phyloP scores from a whole-genome alignment of 2,113 vertebrate species.

The Thalassoma bifasciatum region DNA sequence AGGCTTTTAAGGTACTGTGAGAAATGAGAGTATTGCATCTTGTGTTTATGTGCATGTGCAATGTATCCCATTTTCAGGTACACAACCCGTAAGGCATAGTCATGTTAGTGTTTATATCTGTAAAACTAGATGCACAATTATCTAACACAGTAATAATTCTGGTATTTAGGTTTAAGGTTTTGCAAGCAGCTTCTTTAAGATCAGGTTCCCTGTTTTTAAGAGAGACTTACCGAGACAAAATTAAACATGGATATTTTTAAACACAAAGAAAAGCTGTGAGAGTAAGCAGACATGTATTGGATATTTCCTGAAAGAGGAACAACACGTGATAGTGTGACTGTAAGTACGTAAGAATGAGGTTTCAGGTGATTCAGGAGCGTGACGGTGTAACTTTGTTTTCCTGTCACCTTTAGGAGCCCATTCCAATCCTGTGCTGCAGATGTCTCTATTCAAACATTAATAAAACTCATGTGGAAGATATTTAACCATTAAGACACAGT shows the following conservation, averaged over 20 bases:
- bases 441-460: not conserved
- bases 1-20: too few relatives aligned
- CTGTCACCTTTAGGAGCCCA: not conserved
- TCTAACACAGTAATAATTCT: too few relatives aligned
- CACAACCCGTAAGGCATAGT: too few relatives aligned
- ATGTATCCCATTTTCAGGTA: too few relatives aligned
- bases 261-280: not conserved
- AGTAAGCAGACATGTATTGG: not conserved
- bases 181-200: too few relatives aligned
- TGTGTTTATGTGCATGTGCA: too few relatives aligned
- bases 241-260: too few relatives aligned
- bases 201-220: not conserved
- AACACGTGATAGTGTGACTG: not conserved
- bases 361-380: not conserved
- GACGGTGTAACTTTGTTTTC: not conserved
- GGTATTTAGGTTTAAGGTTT: not conserved
- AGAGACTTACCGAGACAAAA: too few relatives aligned
- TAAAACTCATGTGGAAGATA: not conserved
- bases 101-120: too few relatives aligned
- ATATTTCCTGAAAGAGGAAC: not conserved
- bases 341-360: not conserved
- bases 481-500: constrained; percentile 11
- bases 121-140: too few relatives aligned
- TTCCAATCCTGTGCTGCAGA: not conserved
- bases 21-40: too few relatives aligned